A percentile compares a stretch with the other conserved stretches of the same genome.
phyloP scores from a whole-genome alignment of 2,113 vertebrate genomes.

The Ploceus nigricollis region DNA sequence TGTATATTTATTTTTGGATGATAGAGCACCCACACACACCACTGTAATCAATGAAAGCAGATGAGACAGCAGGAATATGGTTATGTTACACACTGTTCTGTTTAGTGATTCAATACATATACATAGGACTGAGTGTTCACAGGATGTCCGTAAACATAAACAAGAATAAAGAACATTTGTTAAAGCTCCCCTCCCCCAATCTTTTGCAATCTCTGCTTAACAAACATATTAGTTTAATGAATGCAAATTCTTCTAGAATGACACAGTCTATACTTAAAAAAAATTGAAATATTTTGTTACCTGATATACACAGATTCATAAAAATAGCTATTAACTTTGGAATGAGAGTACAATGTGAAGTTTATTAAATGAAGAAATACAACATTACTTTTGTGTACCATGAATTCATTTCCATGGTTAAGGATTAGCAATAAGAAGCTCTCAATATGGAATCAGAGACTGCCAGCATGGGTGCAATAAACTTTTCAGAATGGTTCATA shows the following conservation, averaged over 20 bases:
- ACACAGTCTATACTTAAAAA: not conserved
- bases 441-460: constrained; percentile 68
- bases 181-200: not conserved
- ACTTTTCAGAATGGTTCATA: constrained; percentile 77
- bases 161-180: not conserved
- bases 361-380: constrained; percentile 65
- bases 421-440: constrained; percentile 73
- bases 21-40: not conserved
- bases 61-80: not conserved
- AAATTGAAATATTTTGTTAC: not conserved
- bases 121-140: not conserved
- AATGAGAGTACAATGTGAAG: not conserved
- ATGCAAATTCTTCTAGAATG: constrained; percentile 7
- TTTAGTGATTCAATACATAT: not conserved
- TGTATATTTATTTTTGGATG: not conserved
- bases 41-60: not conserved
- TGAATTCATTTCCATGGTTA: constrained; percentile 61
- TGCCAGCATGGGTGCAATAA: constrained; percentile 71
- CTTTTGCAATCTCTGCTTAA: not conserved
- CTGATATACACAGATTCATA: constrained; percentile 9
- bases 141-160: not conserved
- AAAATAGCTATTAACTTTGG: constrained; percentile 5
- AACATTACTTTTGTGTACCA: constrained; percentile 53
- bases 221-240: constrained; percentile 8
- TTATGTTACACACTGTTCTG: not conserved